These are phyloP conservation scores for Pheosia gnoma DNA, from an alignment of 2,888 invertebrate species.

Conservation along the genomic window DNA sequence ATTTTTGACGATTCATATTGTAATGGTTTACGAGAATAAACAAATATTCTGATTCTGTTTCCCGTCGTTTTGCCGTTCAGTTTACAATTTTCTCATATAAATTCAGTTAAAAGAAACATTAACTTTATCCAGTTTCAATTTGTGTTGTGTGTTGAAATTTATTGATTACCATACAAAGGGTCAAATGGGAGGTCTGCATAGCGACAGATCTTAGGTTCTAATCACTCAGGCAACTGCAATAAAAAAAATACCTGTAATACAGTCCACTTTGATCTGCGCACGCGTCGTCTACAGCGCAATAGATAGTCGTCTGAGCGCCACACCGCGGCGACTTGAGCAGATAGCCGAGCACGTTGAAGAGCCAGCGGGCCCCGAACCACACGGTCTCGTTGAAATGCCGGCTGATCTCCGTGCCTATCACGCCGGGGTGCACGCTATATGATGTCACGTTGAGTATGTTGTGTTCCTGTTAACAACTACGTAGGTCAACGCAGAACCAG, in stretches of 20 bases:
- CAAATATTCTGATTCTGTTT: too few relatives aligned
- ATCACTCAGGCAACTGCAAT: too few relatives aligned
- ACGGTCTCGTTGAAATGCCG: conserved; percentile 79
- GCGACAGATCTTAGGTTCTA: too few relatives aligned
- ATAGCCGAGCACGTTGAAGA: conserved; percentile 56
- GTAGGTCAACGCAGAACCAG: neutral
- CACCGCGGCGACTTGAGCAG: conserved; percentile 85
- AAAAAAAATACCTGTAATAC: conserved; percentile 71
- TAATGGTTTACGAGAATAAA: too few relatives aligned
- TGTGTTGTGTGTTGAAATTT: too few relatives aligned
- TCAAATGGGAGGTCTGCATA: too few relatives aligned
- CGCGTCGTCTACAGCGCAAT: conserved; percentile 87
- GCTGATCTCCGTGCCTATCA: conserved; percentile 86
- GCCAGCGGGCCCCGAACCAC: conserved; percentile 55
- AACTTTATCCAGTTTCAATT: too few relatives aligned
- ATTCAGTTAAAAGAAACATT: too few relatives aligned
- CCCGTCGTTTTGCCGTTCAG: too few relatives aligned
- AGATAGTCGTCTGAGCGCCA: conserved; percentile 90
- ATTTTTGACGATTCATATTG: too few relatives aligned
- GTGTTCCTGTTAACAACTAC: conserved; percentile 50
- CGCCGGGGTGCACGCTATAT: conserved; percentile 87
- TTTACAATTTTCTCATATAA: too few relatives aligned
- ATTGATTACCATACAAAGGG: too few relatives aligned
- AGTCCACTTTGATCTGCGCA: conserved; percentile 83
- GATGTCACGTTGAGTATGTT: conserved; percentile 77